Evolutionary conservation across 2,888 invertebrate genomes (phyloP).

Genomic region (Aleiodes testaceus): DNA sequence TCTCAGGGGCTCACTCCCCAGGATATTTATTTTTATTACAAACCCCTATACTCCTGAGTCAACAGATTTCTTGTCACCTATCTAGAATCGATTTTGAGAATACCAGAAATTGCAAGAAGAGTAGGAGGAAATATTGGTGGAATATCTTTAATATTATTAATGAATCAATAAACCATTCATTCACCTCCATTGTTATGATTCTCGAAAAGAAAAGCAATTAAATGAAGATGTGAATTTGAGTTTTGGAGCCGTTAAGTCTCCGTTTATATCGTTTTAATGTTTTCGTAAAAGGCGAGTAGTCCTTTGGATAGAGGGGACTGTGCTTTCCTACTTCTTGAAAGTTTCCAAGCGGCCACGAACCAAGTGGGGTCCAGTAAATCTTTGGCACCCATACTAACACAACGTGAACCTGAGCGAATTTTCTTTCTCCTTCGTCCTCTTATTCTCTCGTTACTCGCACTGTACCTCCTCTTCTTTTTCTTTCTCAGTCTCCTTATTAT

Average conservation of each 20-base stretch:
- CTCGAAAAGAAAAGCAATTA: slow-evolving; percentile 25
- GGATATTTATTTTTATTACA: slow-evolving; percentile 67
- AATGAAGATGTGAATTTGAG: slow-evolving; percentile 26
- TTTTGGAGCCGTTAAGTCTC: slow-evolving; percentile 45
- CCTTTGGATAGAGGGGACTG: slow-evolving; percentile 9
- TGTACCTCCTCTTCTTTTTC: slow-evolving; percentile 53
- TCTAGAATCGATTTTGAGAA: slow-evolving; percentile 57
- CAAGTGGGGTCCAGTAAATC: slow-evolving; percentile 68
- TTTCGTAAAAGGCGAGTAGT: slow-evolving; percentile 46
- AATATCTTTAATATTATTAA: no score
- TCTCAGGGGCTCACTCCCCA: slow-evolving; percentile 38
- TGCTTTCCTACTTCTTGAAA: slow-evolving; percentile 54
- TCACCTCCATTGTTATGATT: not conserved
- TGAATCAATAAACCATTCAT: no score
- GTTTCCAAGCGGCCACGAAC: slow-evolving; percentile 66
- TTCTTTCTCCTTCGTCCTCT: slow-evolving; percentile 53
- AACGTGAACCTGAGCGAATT: slow-evolving; percentile 41
- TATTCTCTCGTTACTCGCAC: slow-evolving; percentile 72
- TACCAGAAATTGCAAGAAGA: slow-evolving; percentile 9
- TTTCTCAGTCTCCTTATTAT: slow-evolving; percentile 70
- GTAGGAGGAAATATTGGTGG: not conserved
- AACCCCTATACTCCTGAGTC: slow-evolving; percentile 61
- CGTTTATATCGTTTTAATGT: slow-evolving; percentile 66
- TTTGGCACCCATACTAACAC: slow-evolving; percentile 54
- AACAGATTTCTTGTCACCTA: slow-evolving; percentile 62